Evolutionary conservation across 2,888 invertebrate genomes (phyloP).

Genomic region (Metalampra italica): DNA sequence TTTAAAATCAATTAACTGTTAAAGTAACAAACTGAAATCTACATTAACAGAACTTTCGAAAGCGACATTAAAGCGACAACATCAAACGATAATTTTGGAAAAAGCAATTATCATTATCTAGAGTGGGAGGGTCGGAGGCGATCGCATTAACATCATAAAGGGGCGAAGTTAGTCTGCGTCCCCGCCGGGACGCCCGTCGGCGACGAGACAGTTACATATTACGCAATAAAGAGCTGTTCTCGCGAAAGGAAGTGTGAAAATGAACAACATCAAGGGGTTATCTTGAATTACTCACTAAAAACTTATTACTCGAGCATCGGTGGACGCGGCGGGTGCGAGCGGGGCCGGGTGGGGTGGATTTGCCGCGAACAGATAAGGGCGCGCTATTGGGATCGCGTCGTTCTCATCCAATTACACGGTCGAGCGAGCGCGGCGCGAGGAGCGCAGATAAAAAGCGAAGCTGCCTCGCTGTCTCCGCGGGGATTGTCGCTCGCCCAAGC

Average conservation of each 20-base stretch:
- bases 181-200: constrained; percentile 71
- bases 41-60: constrained; percentile 50
- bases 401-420: constrained; percentile 78
- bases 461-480: constrained; percentile 69
- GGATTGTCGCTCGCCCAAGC: constrained; percentile 73
- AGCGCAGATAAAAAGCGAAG: constrained; percentile 70
- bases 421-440: constrained; percentile 39
- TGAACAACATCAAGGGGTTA: constrained; percentile 79
- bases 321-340: constrained; percentile 37
- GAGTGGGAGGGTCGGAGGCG: constrained; percentile 70
- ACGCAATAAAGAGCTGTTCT: constrained; percentile 79
- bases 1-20: constrained; percentile 49
- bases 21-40: constrained; percentile 51
- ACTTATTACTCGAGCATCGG: constrained; percentile 66
- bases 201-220: constrained; percentile 76
- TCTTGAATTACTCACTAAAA: constrained; percentile 79
- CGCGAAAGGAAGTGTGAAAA: constrained; percentile 79
- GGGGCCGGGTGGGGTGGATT: constrained; percentile 52
- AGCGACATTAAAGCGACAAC: constrained; percentile 65
- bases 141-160: constrained; percentile 76
- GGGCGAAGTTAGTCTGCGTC: constrained; percentile 67
- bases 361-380: constrained; percentile 78
- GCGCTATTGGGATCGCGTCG: constrained; percentile 77
- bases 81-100: constrained; percentile 77
- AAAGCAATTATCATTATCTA: constrained; percentile 76